Evolutionary conservation across 37 sponge, comb jelly and placozoan genomes (phyloP).

Genomic region (Axinella damicornis): DNA sequence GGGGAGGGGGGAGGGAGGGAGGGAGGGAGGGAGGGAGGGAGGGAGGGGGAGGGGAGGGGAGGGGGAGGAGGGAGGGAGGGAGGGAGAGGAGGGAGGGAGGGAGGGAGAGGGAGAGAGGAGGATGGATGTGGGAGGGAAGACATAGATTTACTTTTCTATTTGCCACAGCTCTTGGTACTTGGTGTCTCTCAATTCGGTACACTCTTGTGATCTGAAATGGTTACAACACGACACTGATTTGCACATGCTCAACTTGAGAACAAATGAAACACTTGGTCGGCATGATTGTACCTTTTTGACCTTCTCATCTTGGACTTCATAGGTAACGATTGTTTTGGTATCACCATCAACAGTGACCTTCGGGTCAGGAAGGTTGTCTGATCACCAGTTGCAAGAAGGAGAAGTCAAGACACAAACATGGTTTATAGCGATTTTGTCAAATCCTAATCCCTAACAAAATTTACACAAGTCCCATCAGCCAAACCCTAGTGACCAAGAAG

Average conservation of each 20-base stretch:
- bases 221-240: not conserved
- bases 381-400: not conserved
- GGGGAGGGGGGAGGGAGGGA: not conserved
- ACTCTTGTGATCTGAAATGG: conserved; percentile 52
- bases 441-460: no score
- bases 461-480: no score
- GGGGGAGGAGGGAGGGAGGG: not conserved
- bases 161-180: conserved; percentile 77
- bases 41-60: no score
- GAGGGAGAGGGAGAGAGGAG: no score
- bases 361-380: conserved; percentile 66
- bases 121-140: not conserved
- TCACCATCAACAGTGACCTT: conserved; percentile 70
- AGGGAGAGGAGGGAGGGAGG: not conserved
- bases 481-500: no score
- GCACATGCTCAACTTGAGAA: no score
- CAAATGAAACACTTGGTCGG: no score
- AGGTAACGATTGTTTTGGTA: conserved; percentile 68
- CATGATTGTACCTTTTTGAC: conserved; percentile 62
- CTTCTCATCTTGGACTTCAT: conserved; percentile 68
- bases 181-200: conserved; percentile 67
- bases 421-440: no score
- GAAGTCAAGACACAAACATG: no score
- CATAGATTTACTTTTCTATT: conserved; percentile 42
- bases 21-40: no score